Conservation (phyloP, 2,888 invertebrate species). For the Drosophila picticornis region DNA sequence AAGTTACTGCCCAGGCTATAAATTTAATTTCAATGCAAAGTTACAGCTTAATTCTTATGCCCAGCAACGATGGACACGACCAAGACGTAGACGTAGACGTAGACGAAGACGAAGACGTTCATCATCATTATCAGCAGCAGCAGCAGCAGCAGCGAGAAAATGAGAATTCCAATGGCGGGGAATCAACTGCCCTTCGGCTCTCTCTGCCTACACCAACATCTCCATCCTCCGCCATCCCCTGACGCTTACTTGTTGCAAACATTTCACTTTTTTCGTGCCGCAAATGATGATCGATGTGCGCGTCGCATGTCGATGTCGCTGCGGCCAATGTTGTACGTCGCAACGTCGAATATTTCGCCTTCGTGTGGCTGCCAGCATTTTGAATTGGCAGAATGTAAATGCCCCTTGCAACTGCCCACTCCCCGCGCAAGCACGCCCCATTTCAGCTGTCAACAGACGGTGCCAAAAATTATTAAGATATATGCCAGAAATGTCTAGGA, state of each 20-base stretch:
- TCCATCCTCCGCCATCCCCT: conserved; percentile 13
- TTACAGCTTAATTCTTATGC: conserved; percentile 79
- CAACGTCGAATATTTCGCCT: conserved; percentile 45
- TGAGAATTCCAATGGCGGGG: conserved; percentile 66
- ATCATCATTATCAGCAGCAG: conserved; percentile 54
- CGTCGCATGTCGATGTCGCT: conserved; percentile 71
- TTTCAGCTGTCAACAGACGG: conserved; percentile 43
- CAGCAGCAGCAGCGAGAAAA: conserved; percentile 45
- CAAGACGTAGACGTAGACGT: conserved; percentile 3
- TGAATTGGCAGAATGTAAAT: conserved; percentile 75
- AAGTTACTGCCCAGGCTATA: conserved; percentile 61
- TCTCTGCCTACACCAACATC: not conserved
- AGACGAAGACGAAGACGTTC: conserved; percentile 43
- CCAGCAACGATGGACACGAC: conserved; percentile 48
- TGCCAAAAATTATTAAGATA: conserved; percentile 79
- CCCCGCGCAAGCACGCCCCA: not conserved
- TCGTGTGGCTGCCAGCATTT: conserved; percentile 44
- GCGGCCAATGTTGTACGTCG: conserved; percentile 11
- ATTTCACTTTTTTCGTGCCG: conserved; percentile 80
- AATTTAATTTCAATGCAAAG: conserved; percentile 80
- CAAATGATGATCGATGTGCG: conserved; percentile 80
- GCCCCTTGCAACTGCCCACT: conserved; percentile 18
- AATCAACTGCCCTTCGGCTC: conserved; percentile 17
- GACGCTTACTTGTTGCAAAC: conserved; percentile 45
- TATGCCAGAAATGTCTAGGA: conserved; percentile 51